phyloP scores from a whole-genome alignment of 35 echinoderm and acorn worm genomes.

The Heliocidaris tuberculata region DNA sequence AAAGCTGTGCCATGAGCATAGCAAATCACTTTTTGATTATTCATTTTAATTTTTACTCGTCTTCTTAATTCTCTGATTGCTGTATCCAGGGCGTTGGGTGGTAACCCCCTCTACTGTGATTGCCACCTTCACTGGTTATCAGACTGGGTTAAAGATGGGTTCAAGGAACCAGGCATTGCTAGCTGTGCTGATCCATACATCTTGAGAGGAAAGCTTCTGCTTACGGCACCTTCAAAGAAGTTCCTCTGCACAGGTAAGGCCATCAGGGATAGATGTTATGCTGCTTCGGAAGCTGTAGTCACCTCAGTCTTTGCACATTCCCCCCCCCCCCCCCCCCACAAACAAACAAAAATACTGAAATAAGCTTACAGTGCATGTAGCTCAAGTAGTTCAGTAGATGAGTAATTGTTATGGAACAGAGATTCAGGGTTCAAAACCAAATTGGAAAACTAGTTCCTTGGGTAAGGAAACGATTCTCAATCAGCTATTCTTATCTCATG shows the following conservation, averaged over 20 bases:
- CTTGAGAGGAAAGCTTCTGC: constrained; percentile 82
- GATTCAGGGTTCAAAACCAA: too few species aligned
- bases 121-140: constrained; percentile 94
- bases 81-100: constrained; percentile 77
- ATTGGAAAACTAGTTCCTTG: too few species aligned
- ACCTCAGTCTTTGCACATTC: too few species aligned
- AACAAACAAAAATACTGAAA: too few species aligned
- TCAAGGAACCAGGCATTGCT: constrained; percentile 92
- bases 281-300: neutral
- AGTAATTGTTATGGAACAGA: too few species aligned
- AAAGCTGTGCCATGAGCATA: neutral
- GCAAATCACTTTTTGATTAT: neutral
- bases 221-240: constrained; percentile 90
- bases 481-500: too few species aligned
- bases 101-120: constrained; percentile 96
- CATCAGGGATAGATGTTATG: neutral
- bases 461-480: too few species aligned
- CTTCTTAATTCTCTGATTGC: neutral
- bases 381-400: too few species aligned
- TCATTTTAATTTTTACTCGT: neutral
- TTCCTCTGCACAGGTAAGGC: constrained; percentile 85
- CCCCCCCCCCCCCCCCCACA: too few species aligned
- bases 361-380: too few species aligned
- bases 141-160: constrained; percentile 96
- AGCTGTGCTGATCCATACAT: constrained; percentile 80